Conservation (phyloP, 1,140 invertebrate genomes). For the Melanaphis sacchari region DNA sequence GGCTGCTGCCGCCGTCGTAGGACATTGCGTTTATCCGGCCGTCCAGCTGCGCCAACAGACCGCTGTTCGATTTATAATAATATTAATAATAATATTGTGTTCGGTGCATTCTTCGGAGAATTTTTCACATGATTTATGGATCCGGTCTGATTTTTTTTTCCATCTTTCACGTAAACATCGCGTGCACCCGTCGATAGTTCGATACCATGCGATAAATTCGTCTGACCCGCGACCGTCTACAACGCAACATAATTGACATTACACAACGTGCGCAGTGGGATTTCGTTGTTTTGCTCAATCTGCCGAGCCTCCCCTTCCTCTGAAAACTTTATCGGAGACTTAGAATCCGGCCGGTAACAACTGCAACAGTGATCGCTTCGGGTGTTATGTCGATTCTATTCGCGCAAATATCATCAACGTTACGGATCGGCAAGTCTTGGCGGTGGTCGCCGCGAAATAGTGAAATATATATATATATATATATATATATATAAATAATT, state of each 20-base stretch:
- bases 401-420: too few species aligned
- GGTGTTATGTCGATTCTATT: too few species aligned
- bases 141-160: slow-evolving; percentile 42
- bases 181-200: slow-evolving; percentile 46
- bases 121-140: slow-evolving; percentile 46
- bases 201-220: slow-evolving; percentile 21
- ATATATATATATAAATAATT: too few species aligned
- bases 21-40: slow-evolving; percentile 44
- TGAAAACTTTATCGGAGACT: neutral
- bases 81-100: slow-evolving; percentile 1
- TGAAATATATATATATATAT: too few species aligned
- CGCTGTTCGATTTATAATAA: slow-evolving; percentile 46
- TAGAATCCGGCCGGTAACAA: neutral
- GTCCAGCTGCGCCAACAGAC: slow-evolving; percentile 54
- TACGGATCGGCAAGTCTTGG: too few species aligned
- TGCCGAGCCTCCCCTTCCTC: neutral
- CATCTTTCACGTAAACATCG: slow-evolving; percentile 36
- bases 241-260: too few species aligned
- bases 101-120: slow-evolving; percentile 21
- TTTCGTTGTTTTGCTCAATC: neutral
- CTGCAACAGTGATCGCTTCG: neutral
- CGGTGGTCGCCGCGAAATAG: too few species aligned
- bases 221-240: neutral
- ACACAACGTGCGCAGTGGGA: too few species aligned
- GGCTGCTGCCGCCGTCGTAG: slow-evolving; percentile 26